Evolutionary conservation across 2,797 vertebrate species (phyloP).

Genomic region (Tragelaphus eurycerus): DNA sequence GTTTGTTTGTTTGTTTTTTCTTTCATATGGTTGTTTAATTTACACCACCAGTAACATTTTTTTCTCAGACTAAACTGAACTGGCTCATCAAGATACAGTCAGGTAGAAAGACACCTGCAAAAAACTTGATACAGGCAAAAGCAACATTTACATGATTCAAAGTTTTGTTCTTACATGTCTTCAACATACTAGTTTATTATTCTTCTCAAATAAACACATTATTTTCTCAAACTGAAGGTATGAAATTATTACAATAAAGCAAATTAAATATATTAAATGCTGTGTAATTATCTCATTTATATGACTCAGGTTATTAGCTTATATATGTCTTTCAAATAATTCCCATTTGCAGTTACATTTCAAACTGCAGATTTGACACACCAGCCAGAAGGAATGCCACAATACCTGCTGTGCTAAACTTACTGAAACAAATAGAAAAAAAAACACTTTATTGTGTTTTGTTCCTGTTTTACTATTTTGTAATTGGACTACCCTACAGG

Average conservation of each 20-base stretch:
- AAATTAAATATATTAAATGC: slow-evolving; percentile 75
- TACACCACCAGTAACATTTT: neutral
- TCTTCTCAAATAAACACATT: slow-evolving; percentile 54
- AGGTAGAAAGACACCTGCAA: neutral
- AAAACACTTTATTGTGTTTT: slow-evolving; percentile 82
- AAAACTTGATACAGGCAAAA: neutral
- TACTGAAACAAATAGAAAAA: slow-evolving; percentile 87
- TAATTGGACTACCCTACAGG: slow-evolving; percentile 84
- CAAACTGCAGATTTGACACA: slow-evolving; percentile 79
- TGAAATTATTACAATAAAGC: slow-evolving; percentile 72
- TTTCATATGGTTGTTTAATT: neutral
- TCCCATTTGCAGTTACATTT: slow-evolving; percentile 80
- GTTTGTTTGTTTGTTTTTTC: neutral
- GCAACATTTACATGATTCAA: slow-evolving; percentile 35
- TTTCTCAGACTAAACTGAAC: neutral
- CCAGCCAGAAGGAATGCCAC: slow-evolving; percentile 81
- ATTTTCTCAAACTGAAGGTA: slow-evolving; percentile 71
- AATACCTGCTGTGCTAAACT: slow-evolving; percentile 86
- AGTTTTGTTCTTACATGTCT: neutral
- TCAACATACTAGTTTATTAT: slow-evolving; percentile 53
- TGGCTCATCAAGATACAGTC: neutral
- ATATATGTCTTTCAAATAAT: slow-evolving; percentile 79
- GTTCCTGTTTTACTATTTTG: slow-evolving; percentile 83
- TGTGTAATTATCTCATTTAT: slow-evolving; percentile 71
- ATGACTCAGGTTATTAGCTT: slow-evolving; percentile 80